Evolutionary conservation across 2,888 invertebrate species (phyloP).

Genomic region (Stegophylla sp.): DNA sequence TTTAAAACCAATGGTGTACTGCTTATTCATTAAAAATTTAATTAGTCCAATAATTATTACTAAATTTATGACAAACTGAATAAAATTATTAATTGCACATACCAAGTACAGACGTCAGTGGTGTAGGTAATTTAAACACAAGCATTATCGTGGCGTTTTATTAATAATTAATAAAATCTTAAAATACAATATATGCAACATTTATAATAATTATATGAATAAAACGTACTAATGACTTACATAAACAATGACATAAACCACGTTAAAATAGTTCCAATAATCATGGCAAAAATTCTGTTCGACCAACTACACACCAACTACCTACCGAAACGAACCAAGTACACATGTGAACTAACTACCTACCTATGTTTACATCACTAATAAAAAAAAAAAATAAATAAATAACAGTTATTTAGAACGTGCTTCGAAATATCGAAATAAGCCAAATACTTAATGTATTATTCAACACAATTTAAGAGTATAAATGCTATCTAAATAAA

Average conservation of each 20-base stretch:
- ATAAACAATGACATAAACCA: conserved; percentile 18
- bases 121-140: too few relatives aligned
- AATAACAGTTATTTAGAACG: conserved; percentile 23
- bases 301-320: background rate
- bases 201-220: background rate
- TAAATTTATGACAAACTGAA: too few relatives aligned
- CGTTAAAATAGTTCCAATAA: background rate
- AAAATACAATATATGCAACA: background rate
- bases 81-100: too few relatives aligned
- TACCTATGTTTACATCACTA: background rate
- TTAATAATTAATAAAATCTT: too few relatives aligned
- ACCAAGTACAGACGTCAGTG: too few relatives aligned
- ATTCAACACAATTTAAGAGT: conserved; percentile 4
- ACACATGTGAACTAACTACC: background rate
- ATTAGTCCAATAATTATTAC: too few relatives aligned
- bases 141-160: too few relatives aligned
- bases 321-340: background rate
- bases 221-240: background rate
- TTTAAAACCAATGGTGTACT: too few relatives aligned
- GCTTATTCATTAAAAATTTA: too few relatives aligned
- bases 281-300: background rate
- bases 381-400: too few relatives aligned
- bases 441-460: conserved; percentile 30
- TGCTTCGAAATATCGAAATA: conserved; percentile 25
- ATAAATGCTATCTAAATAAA: conserved; percentile 6